These are phyloP conservation scores for Lepidochrysops patricia DNA, from an alignment of 2,888 invertebrate genomes.

Conservation along the genomic window DNA sequence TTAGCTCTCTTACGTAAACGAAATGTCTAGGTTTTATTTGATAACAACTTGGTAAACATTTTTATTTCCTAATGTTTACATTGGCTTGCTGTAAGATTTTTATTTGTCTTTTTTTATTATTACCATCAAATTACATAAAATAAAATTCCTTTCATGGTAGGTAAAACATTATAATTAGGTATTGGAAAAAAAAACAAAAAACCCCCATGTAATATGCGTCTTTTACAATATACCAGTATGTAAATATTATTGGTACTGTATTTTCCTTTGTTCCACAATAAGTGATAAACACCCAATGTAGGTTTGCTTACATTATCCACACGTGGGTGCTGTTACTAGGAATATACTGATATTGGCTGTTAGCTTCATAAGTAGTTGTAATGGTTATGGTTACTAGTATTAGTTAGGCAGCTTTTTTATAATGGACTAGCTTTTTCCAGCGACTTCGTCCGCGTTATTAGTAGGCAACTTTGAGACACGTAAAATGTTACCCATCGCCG, in stretches of 20 bases:
- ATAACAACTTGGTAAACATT: neutral
- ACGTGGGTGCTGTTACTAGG: conserved; percentile 37
- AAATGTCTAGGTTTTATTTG: neutral
- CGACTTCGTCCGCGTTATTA: no score
- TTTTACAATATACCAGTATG: neutral
- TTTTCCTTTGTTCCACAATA: conserved; percentile 14
- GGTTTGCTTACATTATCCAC: conserved; percentile 20
- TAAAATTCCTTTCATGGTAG: no score
- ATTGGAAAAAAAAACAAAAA: neutral
- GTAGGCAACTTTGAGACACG: no score
- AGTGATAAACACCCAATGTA: conserved; percentile 18
- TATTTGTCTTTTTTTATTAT: no score
- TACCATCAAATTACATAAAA: no score
- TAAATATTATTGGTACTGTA: conserved; percentile 10
- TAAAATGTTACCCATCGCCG: no score
- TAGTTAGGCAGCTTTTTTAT: no score
- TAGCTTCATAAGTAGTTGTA: neutral
- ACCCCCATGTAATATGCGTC: neutral
- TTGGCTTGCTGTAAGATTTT: no score
- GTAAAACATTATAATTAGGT: no score
- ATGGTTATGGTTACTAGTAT: no score
- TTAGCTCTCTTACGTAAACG: neutral
- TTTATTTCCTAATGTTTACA: no score
- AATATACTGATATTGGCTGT: conserved; percentile 3
- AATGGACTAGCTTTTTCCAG: no score